phyloP scores from a whole-genome alignment of 2,888 invertebrate genomes.

The Omphaloscelis lunosa region DNA sequence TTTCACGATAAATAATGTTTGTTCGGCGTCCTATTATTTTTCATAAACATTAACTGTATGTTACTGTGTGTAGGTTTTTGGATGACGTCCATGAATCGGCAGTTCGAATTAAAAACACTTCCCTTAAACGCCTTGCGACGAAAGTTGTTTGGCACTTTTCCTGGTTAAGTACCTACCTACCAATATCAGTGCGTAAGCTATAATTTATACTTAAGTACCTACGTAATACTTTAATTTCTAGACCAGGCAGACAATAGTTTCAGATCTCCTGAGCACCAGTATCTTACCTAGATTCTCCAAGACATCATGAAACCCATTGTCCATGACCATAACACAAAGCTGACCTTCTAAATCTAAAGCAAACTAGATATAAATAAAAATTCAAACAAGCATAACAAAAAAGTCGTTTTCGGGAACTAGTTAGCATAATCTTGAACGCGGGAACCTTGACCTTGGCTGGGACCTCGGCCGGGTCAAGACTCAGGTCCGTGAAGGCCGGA shows the following conservation, averaged over 20 bases:
- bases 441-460: slow-evolving; percentile 67
- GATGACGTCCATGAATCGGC: slow-evolving; percentile 33
- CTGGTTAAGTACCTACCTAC: neutral
- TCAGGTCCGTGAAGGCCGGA: slow-evolving; percentile 63
- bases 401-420: slow-evolving; percentile 56
- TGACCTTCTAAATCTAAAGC: slow-evolving; percentile 8
- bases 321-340: slow-evolving; percentile 6
- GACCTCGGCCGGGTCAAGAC: slow-evolving; percentile 63
- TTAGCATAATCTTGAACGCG: slow-evolving; percentile 51
- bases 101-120: neutral
- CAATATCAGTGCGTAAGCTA: neutral
- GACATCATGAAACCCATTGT: neutral
- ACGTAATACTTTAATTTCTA: neutral
- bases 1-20: neutral
- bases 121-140: neutral
- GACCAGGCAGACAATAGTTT: neutral
- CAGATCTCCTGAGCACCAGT: too few species aligned
- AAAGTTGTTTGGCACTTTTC: slow-evolving; percentile 31
- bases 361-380: slow-evolving; percentile 31
- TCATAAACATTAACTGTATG: slow-evolving; percentile 14
- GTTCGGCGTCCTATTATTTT: neutral
- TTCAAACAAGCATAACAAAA: slow-evolving; percentile 43
- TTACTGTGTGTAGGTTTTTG: slow-evolving; percentile 25
- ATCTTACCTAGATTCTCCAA: neutral
- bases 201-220: neutral